Evolutionary conservation across 92 coral and sea anemone genomes (phyloP).

Genomic region (Palythoa grandiflora): DNA sequence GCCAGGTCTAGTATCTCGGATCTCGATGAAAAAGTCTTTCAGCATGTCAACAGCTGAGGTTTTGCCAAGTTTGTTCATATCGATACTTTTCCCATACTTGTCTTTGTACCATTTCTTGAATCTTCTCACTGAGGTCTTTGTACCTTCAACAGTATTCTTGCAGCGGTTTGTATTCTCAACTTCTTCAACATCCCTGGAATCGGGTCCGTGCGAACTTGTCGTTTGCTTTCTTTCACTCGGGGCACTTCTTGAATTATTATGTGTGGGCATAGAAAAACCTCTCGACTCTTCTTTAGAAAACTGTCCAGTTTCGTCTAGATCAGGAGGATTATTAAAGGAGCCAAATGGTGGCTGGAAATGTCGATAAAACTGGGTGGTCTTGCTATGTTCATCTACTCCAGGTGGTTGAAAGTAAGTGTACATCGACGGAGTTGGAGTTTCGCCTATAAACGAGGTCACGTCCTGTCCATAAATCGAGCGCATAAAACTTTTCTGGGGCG

Average conservation of each 20-base stretch:
- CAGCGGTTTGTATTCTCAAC: constrained; percentile 98
- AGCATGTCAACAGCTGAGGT: constrained; percentile 92
- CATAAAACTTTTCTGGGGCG: constrained; percentile 68
- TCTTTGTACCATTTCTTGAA: constrained; percentile 99
- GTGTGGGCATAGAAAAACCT: constrained; percentile 63
- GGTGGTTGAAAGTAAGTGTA: constrained; percentile 82
- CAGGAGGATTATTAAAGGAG: constrained; percentile 54
- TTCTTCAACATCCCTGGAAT: constrained; percentile 92
- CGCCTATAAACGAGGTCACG: constrained; percentile 74
- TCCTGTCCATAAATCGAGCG: constrained; percentile 76
- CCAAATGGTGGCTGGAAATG: constrained; percentile 81
- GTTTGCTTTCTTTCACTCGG: constrained; percentile 65
- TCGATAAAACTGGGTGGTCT: constrained; percentile 83
- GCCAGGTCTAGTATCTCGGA: constrained; percentile 99
- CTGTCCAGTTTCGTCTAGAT: constrained; percentile 56
- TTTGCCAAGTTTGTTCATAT: constrained; percentile 93
- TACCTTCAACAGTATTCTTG: constrained; percentile 99
- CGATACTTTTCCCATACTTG: constrained; percentile 93
- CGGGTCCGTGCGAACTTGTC: constrained; percentile 68
- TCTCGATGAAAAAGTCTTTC: constrained; percentile 98
- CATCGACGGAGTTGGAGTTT: constrained; percentile 75
- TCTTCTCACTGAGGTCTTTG: constrained; percentile 97
- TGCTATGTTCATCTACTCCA: constrained; percentile 68
- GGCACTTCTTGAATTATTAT: constrained; percentile 67
- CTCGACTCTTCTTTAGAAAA: constrained; percentile 75